Evolutionary conservation across 2,888 invertebrate genomes (phyloP), one percentile per base, ranked within the genome.

Genomic region (Calameuta pallipes): DNA sequence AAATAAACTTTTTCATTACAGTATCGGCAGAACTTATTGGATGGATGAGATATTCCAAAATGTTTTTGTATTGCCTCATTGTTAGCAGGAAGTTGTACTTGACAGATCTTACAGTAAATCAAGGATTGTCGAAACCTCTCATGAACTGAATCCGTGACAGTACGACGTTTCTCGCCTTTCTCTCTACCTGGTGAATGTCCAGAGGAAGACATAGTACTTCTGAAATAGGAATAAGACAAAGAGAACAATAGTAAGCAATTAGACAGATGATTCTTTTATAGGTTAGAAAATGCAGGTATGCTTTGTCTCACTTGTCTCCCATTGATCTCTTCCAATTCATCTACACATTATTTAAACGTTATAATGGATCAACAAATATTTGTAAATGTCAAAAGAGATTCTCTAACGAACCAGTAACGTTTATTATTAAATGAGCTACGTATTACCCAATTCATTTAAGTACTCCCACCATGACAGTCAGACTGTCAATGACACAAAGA

Each of bases 111-210:
- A 78, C 91, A 91, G 23, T 84, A 85, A 71, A 90, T 82, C 30
- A 82, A 79, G 11, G 37, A 77, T 33, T 83, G 76, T 31, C 83
- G 81, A 77, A 91, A 88, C 80, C 90, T 85, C 71, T 82, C 87
- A 74, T 91, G 90, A 11, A 90, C 88, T 4, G 90, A 87, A 78
- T 91, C 91, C 0, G 90, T 89, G 30, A 88, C 89, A 41, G 80
- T 87, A 79, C 85, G 78, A 35, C 33, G 37, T 35, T 12, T 30
- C 12, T 41, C 37, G 23, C 23, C 35, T 56, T 30, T 35, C 15
- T 31, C 30, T 6, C 31, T 78, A 70, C 75, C 69, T 74, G 79
- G 69, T 41, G 71, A 68, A 79, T 30, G 76, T 13, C 77, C 79
- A 70, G 77, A 80, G 31, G 78, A 74, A 73, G 81, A 73, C 82